Evolutionary conservation across 1,140 invertebrate species (phyloP).

Genomic region (Panulirus ornatus): DNA sequence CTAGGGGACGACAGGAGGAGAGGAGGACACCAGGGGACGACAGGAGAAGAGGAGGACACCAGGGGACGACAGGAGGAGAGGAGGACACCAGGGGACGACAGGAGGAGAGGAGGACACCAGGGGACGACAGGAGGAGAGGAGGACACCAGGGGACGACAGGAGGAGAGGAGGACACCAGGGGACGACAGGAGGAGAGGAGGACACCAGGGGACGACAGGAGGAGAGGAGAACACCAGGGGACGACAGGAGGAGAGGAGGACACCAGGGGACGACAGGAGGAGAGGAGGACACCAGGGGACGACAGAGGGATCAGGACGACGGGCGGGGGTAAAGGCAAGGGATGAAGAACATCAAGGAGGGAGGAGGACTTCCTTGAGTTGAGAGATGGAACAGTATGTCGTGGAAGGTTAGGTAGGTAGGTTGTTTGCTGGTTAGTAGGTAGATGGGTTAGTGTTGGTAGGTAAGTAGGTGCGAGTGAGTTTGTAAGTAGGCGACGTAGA

Average conservation of each 20-base stretch:
- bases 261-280: background rate
- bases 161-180: too few species aligned
- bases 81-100: background rate
- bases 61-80: background rate
- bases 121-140: background rate
- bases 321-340: background rate
- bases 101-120: background rate
- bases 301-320: too few species aligned
- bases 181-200: background rate
- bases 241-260: too few species aligned
- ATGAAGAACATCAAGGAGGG: background rate
- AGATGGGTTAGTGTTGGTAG: too few species aligned
- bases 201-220: background rate
- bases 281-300: background rate
- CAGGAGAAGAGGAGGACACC: background rate
- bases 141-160: background rate
- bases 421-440: too few species aligned
- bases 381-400: too few species aligned
- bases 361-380: too few species aligned
- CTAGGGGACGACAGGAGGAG: background rate
- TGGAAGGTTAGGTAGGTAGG: too few species aligned
- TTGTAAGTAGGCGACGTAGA: too few species aligned
- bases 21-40: background rate
- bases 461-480: too few species aligned
- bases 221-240: background rate